Base-by-base conservation (phyloP, 2,888 invertebrate genomes). In the Adelphocoris suturalis region DNA sequence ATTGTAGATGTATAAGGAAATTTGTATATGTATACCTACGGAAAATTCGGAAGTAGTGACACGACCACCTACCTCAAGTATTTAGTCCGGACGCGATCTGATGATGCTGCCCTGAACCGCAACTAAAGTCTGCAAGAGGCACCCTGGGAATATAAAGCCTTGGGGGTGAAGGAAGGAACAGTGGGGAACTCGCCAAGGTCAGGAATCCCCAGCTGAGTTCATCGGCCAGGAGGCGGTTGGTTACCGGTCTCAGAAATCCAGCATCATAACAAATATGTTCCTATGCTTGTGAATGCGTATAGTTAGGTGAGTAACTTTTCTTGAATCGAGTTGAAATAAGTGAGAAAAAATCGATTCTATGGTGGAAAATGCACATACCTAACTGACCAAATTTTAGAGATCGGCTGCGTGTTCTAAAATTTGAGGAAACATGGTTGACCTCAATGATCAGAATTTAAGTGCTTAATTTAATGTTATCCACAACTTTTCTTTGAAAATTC, bases 181-280 rank as follows among this genome's bases (percentile, higher is more conserved):
- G 68, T 68, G 68, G 68, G 68, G 68, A 68, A 68, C 68, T 68
- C 2, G 23, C 68, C 68, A 68, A 68, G 68, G 68, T 68, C 68
- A 68, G 68, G 68, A 23, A 23, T 80, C 78, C 37, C 46, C 37
- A 80, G 78, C 19, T 80, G 78, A 80, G 78, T 80, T 80, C 78
- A 80, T 80, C 78, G 78, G 16, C 78, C 78, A 80, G 11, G 76
- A 37, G 37, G 78, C 23, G 46, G 37, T 28, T 46, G 16, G 78
- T 37, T 80, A 80, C 78, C 78, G 78, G 78, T 80, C 19, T 19
- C 11, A 14, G 46, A 46, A 13, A 4, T 46, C 19, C 46, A 37
- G 78, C n/a, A 80, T 80, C 78, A 37, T 37, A 80, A 80, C 78
- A 80, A 80, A 46, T 27, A 5, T n/a, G n/a, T n/a, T 55, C n/a